Conservation (phyloP, 1,140 invertebrate genomes). For the Laupala kohalensis region DNA sequence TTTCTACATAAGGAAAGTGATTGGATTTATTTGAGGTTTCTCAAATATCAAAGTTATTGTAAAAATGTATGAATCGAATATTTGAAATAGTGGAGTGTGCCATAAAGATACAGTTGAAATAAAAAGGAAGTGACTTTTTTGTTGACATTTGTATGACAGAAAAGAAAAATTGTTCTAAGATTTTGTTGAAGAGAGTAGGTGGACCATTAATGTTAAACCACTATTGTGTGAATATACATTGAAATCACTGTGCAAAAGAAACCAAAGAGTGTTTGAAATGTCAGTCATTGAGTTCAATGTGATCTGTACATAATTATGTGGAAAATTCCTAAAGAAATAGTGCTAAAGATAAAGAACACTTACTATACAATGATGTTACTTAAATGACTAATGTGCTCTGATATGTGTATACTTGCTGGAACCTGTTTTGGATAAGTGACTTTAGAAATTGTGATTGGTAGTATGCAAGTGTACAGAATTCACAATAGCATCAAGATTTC, state of each 20-base stretch:
- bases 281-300: background rate
- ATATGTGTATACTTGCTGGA: background rate
- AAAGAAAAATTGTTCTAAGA: too few relatives aligned
- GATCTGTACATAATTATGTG: background rate
- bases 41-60: too few relatives aligned
- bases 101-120: too few relatives aligned
- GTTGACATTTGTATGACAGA: too few relatives aligned
- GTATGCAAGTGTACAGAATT: background rate
- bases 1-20: too few relatives aligned
- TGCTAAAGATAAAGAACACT: too few relatives aligned
- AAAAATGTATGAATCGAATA: too few relatives aligned
- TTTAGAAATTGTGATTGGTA: background rate
- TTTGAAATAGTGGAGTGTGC: too few relatives aligned
- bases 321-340: background rate
- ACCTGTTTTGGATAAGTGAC: background rate
- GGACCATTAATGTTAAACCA: background rate
- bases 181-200: background rate
- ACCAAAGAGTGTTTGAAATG: background rate
- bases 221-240: background rate
- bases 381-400: too few relatives aligned
- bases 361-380: too few relatives aligned
- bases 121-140: too few relatives aligned
- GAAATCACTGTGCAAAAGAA: background rate
- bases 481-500: background rate
- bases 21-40: too few relatives aligned